phyloP scores from a whole-genome alignment of 2,113 vertebrate species.

The Uria aalge region DNA sequence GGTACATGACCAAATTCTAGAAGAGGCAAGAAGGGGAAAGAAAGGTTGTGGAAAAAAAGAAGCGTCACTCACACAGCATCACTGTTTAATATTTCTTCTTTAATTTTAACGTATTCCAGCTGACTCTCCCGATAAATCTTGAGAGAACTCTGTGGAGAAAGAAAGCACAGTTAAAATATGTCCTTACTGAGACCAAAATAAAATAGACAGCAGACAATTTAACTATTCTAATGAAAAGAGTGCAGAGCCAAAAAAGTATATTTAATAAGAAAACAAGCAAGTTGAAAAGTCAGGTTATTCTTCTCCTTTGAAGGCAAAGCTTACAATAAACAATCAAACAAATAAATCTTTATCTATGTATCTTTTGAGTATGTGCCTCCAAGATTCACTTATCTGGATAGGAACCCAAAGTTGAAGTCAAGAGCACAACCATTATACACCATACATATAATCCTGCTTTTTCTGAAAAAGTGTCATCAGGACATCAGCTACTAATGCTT shows the following conservation, averaged over 20 bases:
- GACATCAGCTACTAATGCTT: not conserved
- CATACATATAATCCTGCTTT: not conserved
- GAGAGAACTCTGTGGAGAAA: slow-evolving; percentile 78
- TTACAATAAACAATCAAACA: not conserved
- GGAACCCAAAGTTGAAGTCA: not conserved
- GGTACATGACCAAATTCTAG: not conserved
- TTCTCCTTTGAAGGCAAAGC: not conserved
- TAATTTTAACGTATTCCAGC: slow-evolving; percentile 78
- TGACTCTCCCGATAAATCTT: slow-evolving; percentile 79
- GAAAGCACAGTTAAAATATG: not conserved
- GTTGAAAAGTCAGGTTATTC: not conserved
- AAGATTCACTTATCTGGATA: not conserved
- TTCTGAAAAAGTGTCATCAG: not conserved
- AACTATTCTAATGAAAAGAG: not conserved
- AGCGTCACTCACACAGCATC: slow-evolving; percentile 77
- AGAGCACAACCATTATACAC: not conserved
- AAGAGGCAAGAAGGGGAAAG: not conserved
- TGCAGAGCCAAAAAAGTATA: not conserved
- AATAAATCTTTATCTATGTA: not conserved
- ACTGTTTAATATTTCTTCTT: slow-evolving; percentile 80
- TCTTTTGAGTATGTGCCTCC: not conserved
- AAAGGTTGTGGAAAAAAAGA: not conserved
- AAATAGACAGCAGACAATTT: not conserved
- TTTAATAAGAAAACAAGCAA: not conserved
- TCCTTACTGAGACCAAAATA: not conserved